Conservation (phyloP, 2,797 vertebrate species). For the Parambassis ranga region DNA sequence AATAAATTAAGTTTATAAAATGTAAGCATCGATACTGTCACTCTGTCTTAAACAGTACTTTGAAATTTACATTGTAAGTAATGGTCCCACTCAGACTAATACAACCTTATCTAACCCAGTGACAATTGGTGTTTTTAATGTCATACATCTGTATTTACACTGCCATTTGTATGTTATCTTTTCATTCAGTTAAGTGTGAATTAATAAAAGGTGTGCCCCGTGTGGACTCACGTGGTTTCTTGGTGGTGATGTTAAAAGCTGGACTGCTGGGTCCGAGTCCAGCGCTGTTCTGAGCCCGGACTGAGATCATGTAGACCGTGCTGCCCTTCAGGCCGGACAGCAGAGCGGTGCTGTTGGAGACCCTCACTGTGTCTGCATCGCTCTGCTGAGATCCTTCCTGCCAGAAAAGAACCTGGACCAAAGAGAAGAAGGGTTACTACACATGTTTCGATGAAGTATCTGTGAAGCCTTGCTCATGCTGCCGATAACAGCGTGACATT, state of each 20-base stretch:
- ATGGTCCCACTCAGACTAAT: no score
- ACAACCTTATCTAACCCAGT: no score
- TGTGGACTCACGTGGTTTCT: constrained; percentile 76
- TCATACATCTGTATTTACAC: no score
- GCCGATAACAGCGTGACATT: not conserved
- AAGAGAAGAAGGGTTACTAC: constrained; percentile 19
- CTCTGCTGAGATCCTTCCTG: constrained; percentile 61
- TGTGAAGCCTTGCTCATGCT: not conserved
- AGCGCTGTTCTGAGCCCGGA: constrained; percentile 78
- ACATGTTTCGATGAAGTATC: not conserved
- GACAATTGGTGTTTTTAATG: no score
- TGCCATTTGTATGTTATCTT: no score
- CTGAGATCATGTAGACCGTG: constrained; percentile 71
- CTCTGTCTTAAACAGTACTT: no score
- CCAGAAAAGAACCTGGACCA: constrained; percentile 72
- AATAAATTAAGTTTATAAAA: no score
- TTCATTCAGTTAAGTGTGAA: no score
- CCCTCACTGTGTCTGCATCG: constrained; percentile 53
- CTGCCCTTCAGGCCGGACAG: constrained; percentile 75
- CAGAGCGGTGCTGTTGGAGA: constrained; percentile 56
- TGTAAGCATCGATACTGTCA: no score
- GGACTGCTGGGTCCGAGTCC: constrained; percentile 72
- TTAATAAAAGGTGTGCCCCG: not conserved
- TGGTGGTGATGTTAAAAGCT: constrained; percentile 73
- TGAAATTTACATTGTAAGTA: no score